phyloP scores from a whole-genome alignment of 2,797 vertebrate species.

The Tokudaia muenninki region DNA sequence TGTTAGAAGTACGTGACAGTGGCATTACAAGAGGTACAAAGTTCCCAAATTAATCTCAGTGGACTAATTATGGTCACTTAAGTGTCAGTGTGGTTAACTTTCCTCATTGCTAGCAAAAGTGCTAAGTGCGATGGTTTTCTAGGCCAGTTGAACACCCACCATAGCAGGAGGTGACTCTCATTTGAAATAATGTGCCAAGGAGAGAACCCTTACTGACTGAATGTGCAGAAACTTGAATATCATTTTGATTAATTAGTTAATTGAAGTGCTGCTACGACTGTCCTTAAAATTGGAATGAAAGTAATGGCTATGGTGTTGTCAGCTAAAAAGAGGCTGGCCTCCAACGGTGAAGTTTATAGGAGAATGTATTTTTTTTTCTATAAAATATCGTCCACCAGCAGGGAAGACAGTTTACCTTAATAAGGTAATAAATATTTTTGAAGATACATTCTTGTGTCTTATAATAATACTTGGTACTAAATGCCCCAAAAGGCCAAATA shows the following conservation, averaged over 20 bases:
- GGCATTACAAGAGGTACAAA: conserved; percentile 51
- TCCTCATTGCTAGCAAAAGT: conserved; percentile 67
- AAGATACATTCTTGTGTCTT: conserved; percentile 66
- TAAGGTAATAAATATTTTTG: conserved; percentile 83
- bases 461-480: conserved; percentile 70
- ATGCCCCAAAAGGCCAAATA: conserved; percentile 3
- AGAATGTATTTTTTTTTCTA: conserved; percentile 74
- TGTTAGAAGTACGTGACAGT: conserved; percentile 54
- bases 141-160: conserved; percentile 67
- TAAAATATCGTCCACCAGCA: conserved; percentile 75
- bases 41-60: conserved; percentile 76
- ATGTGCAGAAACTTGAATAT: conserved; percentile 78
- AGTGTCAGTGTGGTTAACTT: conserved; percentile 77
- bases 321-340: conserved; percentile 77
- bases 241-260: conserved; percentile 85
- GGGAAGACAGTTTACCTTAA: conserved; percentile 82
- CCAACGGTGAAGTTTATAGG: conserved; percentile 78
- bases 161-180: conserved; percentile 78
- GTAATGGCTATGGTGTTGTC: conserved; percentile 75
- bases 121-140: conserved; percentile 75
- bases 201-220: conserved; percentile 61
- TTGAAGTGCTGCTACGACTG: conserved; percentile 76
- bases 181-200: conserved; percentile 76
- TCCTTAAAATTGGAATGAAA: conserved; percentile 83
- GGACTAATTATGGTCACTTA: conserved; percentile 80